Conservation (phyloP, 2,888 invertebrate genomes). For the Steinernema carpocapsae region DNA sequence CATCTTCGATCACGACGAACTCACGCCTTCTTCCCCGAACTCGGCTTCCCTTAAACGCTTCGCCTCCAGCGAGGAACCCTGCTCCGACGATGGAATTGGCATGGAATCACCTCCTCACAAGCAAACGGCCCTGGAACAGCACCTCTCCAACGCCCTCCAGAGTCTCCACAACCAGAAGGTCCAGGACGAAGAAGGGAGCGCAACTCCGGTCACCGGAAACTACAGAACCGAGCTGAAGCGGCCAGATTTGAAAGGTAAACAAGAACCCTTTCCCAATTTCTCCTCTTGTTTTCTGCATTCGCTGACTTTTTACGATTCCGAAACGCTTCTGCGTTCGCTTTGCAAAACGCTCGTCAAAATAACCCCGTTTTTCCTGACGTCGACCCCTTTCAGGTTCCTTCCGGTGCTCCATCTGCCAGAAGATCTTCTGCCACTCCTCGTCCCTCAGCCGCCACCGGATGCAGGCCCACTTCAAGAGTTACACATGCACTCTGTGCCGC, state of each 20-base stretch:
- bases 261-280: not conserved
- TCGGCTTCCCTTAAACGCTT: conserved; percentile 9
- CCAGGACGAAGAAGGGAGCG: conserved; percentile 11
- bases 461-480: conserved; percentile 65
- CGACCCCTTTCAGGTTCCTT: conserved; percentile 53
- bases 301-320: not conserved
- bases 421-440: conserved; percentile 65
- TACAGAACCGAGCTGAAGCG: conserved; percentile 45
- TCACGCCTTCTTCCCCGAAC: not conserved
- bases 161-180: conserved; percentile 1
- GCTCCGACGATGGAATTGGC: conserved; percentile 35
- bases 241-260: conserved; percentile 52
- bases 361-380: not conserved
- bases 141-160: conserved; percentile 16
- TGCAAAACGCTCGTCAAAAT: not conserved
- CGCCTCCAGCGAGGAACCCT: conserved; percentile 35
- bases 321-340: too few relatives aligned
- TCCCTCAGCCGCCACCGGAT: conserved; percentile 63
- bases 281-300: not conserved
- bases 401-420: conserved; percentile 60
- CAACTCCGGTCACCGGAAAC: conserved; percentile 21
- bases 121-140: conserved; percentile 28
- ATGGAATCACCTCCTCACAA: conserved; percentile 38
- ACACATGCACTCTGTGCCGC: conserved; percentile 62
- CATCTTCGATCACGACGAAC: conserved; percentile 25